Percentiles rank a stretch among this genome's conserved stretches.
phyloP scores from a whole-genome alignment of 2,888 invertebrate genomes.

The Rhopalosiphum nymphaeae region DNA sequence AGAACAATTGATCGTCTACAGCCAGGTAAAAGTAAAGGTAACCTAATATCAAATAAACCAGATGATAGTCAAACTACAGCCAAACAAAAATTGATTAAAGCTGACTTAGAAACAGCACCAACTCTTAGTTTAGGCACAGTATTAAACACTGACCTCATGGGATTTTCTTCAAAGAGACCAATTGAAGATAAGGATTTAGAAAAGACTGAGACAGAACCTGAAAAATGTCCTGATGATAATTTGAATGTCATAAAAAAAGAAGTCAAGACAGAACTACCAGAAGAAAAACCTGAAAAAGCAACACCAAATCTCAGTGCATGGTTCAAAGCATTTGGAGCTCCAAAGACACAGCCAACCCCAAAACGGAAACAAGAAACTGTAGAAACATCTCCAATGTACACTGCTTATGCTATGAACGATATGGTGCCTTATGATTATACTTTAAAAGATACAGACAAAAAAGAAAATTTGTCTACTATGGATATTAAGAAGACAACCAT shows the following conservation, averaged over 20 bases:
- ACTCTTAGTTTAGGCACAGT: conserved; percentile 89
- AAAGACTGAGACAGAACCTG: conserved; percentile 69
- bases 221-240: conserved; percentile 66
- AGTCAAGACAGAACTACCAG: conserved; percentile 51
- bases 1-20: conserved; percentile 87
- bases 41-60: conserved; percentile 78
- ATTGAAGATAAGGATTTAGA: conserved; percentile 66
- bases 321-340: conserved; percentile 92
- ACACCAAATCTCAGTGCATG: conserved; percentile 91
- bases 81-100: conserved; percentile 64
- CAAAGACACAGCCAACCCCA: conserved; percentile 76
- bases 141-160: conserved; percentile 79
- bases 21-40: conserved; percentile 90
- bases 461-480: neutral
- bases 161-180: conserved; percentile 72
- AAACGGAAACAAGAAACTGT: conserved; percentile 72
- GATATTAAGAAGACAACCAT: conserved; percentile 41
- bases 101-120: conserved; percentile 76
- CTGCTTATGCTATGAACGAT: conserved; percentile 62
- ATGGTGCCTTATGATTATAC: conserved; percentile 61
- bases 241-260: conserved; percentile 56
- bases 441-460: conserved; percentile 49
- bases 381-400: conserved; percentile 49
- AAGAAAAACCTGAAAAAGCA: conserved; percentile 72
- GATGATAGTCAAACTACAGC: conserved; percentile 67